Evolutionary conservation across 2,888 invertebrate species (phyloP), one percentile per base, ranked within the genome.

Genomic region (Pseudanteris insignis): DNA sequence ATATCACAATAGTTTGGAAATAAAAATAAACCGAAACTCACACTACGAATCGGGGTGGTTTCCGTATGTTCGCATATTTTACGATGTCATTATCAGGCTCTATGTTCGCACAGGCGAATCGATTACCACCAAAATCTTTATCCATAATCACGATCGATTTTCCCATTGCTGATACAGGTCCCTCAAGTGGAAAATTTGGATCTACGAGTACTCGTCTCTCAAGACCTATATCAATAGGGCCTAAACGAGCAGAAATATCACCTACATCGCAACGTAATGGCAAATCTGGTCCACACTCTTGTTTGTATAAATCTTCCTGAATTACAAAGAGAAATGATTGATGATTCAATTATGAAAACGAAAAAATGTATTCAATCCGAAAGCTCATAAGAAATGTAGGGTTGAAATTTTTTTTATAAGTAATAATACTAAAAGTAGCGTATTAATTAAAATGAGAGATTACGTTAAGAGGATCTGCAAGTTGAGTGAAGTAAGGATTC

Each of bases 201-300:
- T 96, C 96, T 25, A 89, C 86, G 70, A 92, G 88, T 63, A 95
- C 86, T 72, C 86, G 85, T 28, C 92, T 86, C 51, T 88, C 84
- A 0, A 86, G 83, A 1, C 96, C 96, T 21, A 96, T 84, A 70
- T 88, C 86, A 37, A 96, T 90, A 0, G 91, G 86, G 0, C 94
- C 95, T 24, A 94, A 81, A 63, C 95, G 85, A 0, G 92, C 88
- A 0, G 94, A 91, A 30, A 95, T 81, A 78, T 96, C 96, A 0
- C 96, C 96, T 0, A 95, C 91, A 74, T 94, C 90, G 76, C 96
- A 96, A 1, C 96, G 84, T 44, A 94, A 80, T 0, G 95, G 96
- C 71, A 94, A 92, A 77, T 91, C 89, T 0, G 91, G 86, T 0
- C 90, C 90, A 76, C 96, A 96, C 82, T 96, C 94, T 79, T 89